Percentiles rank a stretch among this genome's conserved stretches.
Evolutionary conservation across 1,140 invertebrate species (phyloP).

Genomic region (Paralvinella palmiformis): DNA sequence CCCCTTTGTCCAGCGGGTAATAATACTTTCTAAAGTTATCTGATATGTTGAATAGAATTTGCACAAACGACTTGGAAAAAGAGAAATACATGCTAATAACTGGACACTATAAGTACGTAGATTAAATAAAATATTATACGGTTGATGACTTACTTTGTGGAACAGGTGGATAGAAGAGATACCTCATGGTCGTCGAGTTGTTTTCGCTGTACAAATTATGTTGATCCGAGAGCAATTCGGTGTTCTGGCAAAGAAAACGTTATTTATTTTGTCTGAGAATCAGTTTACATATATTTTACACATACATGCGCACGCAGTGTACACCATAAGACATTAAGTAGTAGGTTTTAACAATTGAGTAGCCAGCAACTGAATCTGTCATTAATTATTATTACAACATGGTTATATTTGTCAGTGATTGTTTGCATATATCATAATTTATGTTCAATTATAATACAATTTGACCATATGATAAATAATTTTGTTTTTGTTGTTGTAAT

Average conservation of each 20-base stretch:
- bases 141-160: conserved; percentile 21
- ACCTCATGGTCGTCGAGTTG: conserved; percentile 60
- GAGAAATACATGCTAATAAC: neutral
- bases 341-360: too few species aligned
- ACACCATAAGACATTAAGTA: too few species aligned
- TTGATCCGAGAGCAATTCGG: neutral
- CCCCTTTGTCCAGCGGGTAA: neutral
- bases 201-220: neutral
- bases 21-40: neutral
- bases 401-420: too few species aligned
- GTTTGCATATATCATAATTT: too few species aligned
- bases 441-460: too few species aligned
- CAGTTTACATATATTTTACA: too few species aligned
- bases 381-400: too few species aligned
- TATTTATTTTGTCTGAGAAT: too few species aligned
- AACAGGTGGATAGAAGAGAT: conserved; percentile 64
- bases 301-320: too few species aligned
- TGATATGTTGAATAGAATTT: neutral
- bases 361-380: too few species aligned
- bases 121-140: neutral
- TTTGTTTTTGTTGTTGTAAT: too few species aligned
- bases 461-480: too few species aligned
- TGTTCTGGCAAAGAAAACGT: neutral
- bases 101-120: neutral
- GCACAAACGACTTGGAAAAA: neutral